phyloP scores from a whole-genome alignment of 2,797 vertebrate genomes.

The Hydrocynus forskahlii region DNA sequence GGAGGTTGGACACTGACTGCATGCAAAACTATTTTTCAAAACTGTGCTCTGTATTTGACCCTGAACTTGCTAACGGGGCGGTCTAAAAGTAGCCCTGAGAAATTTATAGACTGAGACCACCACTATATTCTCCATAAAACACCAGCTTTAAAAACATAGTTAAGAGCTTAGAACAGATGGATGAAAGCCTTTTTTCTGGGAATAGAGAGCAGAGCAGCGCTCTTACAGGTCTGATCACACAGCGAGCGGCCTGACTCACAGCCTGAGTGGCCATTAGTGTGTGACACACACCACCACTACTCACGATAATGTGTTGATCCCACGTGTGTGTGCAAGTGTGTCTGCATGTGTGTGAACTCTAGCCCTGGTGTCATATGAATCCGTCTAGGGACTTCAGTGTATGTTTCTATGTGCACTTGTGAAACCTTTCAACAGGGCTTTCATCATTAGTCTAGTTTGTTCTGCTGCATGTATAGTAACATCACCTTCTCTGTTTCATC shows the following conservation, averaged over 20 bases:
- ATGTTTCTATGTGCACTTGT: slow-evolving; percentile 27
- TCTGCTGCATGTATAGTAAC: slow-evolving; percentile 49
- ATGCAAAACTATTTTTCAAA: background rate
- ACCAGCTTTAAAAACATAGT: background rate
- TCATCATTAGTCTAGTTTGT: slow-evolving; percentile 47
- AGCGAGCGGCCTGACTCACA: slow-evolving; percentile 9
- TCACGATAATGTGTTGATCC: slow-evolving; percentile 51
- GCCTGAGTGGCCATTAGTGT: slow-evolving; percentile 36
- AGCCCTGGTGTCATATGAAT: slow-evolving; percentile 36
- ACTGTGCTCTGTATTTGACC: background rate
- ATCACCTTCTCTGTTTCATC: slow-evolving; percentile 43
- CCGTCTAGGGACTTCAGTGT: background rate
- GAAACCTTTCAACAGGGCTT: slow-evolving; percentile 44
- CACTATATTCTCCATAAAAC: background rate
- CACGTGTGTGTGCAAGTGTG: slow-evolving; percentile 12
- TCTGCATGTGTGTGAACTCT: slow-evolving; percentile 17
- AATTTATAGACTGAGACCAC: background rate
- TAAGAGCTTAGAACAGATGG: background rate
- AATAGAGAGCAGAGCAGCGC: background rate
- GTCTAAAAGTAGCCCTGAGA: slow-evolving; percentile 1
- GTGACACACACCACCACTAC: slow-evolving; percentile 43
- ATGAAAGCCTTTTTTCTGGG: background rate
- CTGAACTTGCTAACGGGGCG: background rate
- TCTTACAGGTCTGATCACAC: slow-evolving; percentile 17
- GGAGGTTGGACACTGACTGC: background rate